Evolutionary conservation across 2,888 invertebrate genomes (phyloP).

Genomic region (Ochlodes sylvanus): DNA sequence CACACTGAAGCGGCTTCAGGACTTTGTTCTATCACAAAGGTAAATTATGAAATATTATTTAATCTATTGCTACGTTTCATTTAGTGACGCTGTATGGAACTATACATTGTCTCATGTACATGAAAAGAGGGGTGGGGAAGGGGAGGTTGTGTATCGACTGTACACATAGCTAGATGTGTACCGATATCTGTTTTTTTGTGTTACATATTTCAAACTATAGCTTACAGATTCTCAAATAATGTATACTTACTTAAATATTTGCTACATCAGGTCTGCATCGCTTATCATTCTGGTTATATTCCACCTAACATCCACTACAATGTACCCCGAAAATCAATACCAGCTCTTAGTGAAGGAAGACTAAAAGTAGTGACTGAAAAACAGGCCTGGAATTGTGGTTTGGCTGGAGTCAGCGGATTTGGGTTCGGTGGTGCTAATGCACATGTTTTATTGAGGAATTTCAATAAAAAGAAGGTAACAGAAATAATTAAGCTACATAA

Average conservation of each 20-base stretch:
- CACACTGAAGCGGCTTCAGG: constrained; percentile 35
- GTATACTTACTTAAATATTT: too few relatives aligned
- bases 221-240: too few relatives aligned
- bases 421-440: constrained; percentile 42
- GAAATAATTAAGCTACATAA: too few relatives aligned
- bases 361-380: constrained; percentile 39
- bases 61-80: too few relatives aligned
- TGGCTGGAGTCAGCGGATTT: constrained; percentile 31
- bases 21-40: constrained; percentile 31
- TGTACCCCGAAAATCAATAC: constrained; percentile 20
- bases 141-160: too few relatives aligned
- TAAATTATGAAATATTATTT: constrained; percentile 2
- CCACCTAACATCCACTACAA: constrained; percentile 38
- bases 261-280: constrained; percentile 37
- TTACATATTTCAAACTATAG: neutral
- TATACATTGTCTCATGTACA: too few relatives aligned
- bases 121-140: too few relatives aligned
- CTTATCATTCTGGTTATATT: constrained; percentile 39
- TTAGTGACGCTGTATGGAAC: too few relatives aligned
- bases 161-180: too few relatives aligned
- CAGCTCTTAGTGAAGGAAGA: constrained; percentile 31
- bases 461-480: constrained; percentile 22
- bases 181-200: too few relatives aligned
- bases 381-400: constrained; percentile 32
- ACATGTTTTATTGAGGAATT: constrained; percentile 30